Conservation (phyloP, 2,113 vertebrate genomes). For the Micromys minutus region DNA sequence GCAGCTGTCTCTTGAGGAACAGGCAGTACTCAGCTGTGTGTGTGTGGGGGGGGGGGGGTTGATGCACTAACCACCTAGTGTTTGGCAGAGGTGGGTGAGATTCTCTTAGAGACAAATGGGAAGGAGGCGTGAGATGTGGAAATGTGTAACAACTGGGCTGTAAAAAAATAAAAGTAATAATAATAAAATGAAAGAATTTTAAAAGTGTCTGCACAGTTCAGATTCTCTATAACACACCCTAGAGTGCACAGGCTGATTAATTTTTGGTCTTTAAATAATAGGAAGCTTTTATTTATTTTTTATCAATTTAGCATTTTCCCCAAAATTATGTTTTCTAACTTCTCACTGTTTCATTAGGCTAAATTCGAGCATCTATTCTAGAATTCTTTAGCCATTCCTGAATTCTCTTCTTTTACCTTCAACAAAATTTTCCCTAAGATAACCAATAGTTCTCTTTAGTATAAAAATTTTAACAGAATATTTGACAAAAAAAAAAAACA, state of each 20-base stretch:
- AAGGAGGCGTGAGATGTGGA: too few relatives aligned
- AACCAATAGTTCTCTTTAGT: slow-evolving; percentile 5
- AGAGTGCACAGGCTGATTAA: background rate
- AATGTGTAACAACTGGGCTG: too few relatives aligned
- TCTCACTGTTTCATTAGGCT: background rate
- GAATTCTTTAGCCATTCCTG: background rate
- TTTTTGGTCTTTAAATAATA: background rate
- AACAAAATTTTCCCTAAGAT: background rate
- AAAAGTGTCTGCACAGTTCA: background rate
- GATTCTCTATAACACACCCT: background rate
- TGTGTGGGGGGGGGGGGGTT: accelerated
- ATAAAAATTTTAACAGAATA: background rate
- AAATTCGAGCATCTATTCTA: slow-evolving; percentile 23
- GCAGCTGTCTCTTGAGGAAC: too few relatives aligned
- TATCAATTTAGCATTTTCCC: slow-evolving; percentile 42
- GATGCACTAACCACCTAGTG: too few relatives aligned
- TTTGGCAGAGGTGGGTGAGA: too few relatives aligned
- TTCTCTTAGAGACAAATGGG: too few relatives aligned
- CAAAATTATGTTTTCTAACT: slow-evolving; percentile 47
- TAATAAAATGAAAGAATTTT: too few relatives aligned
- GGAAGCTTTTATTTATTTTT: slow-evolving; percentile 29
- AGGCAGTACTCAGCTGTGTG: too few relatives aligned
- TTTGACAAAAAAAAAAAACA: background rate
- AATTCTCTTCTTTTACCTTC: slow-evolving; percentile 36
- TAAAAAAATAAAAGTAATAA: too few relatives aligned